A percentile compares a stretch with the other conserved stretches of the same genome.
phyloP scores from a whole-genome alignment of 2,113 vertebrate species.

The Diglossa brunneiventris region DNA sequence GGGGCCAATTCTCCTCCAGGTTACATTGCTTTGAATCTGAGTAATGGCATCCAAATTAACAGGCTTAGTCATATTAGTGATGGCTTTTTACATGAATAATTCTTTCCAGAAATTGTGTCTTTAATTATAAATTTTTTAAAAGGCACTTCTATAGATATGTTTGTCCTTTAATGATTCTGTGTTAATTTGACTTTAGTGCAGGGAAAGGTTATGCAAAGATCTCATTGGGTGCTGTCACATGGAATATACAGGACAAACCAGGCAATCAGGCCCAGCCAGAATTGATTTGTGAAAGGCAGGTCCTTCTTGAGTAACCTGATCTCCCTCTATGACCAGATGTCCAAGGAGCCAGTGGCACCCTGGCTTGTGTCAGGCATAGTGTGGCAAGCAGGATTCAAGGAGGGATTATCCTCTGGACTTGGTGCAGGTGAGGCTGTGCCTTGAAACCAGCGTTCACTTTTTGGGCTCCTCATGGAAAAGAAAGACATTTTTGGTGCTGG shows the following conservation, averaged over 20 bases:
- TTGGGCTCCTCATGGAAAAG: too few relatives aligned
- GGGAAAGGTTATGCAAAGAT: not conserved
- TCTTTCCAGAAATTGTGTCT: not conserved
- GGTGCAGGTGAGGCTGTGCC: accelerated
- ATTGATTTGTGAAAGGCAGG: not conserved
- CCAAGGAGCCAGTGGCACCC: not conserved
- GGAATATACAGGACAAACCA: not conserved
- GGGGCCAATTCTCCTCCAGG: not conserved
- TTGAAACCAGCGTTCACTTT: not conserved
- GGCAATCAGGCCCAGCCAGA: not conserved
- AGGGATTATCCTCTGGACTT: not conserved
- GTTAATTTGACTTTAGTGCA: not conserved
- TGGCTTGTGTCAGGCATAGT: not conserved
- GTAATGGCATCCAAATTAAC: not conserved
- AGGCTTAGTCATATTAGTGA: not conserved
- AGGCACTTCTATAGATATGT: too few relatives aligned
- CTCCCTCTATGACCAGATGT: not conserved
- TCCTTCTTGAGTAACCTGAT: not conserved
- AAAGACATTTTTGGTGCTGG: not conserved
- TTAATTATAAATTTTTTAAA: not conserved
- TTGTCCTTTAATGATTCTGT: not conserved
- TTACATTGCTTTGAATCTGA: not conserved
- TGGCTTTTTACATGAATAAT: not conserved
- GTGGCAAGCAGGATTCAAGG: not conserved
- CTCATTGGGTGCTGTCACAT: accelerated